A percentile compares a stretch with the other conserved stretches of the same genome.
phyloP scores from a whole-genome alignment of 2,888 invertebrate species.

The Torymus aiolomorphi region DNA sequence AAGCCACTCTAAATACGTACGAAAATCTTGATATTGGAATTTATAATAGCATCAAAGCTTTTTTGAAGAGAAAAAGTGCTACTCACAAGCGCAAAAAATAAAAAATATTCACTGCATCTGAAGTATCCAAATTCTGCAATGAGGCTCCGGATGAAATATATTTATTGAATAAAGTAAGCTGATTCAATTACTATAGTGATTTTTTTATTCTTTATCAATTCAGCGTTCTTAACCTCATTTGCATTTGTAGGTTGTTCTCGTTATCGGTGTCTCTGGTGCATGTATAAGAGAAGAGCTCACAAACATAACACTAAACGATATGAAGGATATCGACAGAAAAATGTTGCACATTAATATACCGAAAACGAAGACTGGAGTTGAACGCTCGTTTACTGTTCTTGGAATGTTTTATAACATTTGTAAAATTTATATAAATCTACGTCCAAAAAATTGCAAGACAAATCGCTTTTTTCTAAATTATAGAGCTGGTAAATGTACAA shows the following conservation, averaged over 20 bases:
- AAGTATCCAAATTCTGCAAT: background rate
- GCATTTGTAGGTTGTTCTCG: constrained; percentile 54
- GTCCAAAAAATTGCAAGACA: constrained; percentile 38
- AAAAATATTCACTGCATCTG: background rate
- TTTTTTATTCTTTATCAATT: background rate
- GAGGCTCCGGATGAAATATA: background rate
- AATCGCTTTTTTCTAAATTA: constrained; percentile 58
- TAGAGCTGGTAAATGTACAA: constrained; percentile 55
- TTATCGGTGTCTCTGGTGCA: constrained; percentile 58
- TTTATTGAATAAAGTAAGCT: constrained; percentile 6
- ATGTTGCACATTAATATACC: constrained; percentile 44
- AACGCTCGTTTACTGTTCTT: constrained; percentile 54
- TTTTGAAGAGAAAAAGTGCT: background rate
- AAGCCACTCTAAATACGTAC: background rate
- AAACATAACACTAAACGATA: constrained; percentile 52
- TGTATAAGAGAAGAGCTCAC: constrained; percentile 56
- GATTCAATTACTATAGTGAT: background rate
- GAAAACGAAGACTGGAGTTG: constrained; percentile 37
- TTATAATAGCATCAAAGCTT: constrained; percentile 7
- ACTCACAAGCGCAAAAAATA: background rate
- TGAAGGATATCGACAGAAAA: constrained; percentile 39
- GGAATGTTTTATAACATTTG: constrained; percentile 53
- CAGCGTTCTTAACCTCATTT: constrained; percentile 7
- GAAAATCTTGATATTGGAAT: constrained; percentile 12
- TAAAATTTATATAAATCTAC: constrained; percentile 50